Conservation (phyloP, 2,888 invertebrate species). For the Melolontha melolontha region DNA sequence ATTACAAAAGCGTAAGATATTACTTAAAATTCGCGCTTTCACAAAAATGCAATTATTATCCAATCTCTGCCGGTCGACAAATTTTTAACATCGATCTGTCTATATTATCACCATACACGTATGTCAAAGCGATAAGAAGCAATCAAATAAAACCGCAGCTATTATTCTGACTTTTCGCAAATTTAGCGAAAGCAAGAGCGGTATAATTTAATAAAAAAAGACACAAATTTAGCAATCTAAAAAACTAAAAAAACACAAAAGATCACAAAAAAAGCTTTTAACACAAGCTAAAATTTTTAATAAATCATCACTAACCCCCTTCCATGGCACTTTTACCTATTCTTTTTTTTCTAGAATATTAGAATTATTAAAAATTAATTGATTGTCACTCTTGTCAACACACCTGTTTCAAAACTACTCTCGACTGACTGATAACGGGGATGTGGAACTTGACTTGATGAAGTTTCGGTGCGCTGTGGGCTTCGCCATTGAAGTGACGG, state of each 20-base stretch:
- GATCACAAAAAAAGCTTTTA: slow-evolving; percentile 2
- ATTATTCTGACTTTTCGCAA: no score
- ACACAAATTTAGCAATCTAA: not conserved
- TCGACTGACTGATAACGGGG: slow-evolving; percentile 1
- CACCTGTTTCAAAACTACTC: slow-evolving; percentile 24
- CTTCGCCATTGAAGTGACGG: slow-evolving; percentile 13
- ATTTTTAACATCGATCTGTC: not conserved
- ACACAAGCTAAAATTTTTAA: slow-evolving; percentile 6
- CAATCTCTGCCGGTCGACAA: not conserved
- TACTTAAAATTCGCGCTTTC: not conserved
- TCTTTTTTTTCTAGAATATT: not conserved
- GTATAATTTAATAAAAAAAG: not conserved
- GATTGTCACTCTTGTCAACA: slow-evolving; percentile 1
- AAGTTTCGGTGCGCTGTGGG: slow-evolving; percentile 25
- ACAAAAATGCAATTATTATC: slow-evolving; percentile 1
- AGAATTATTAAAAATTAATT: not conserved
- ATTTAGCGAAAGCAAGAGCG: not conserved
- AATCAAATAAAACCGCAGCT: no score
- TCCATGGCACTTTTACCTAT: slow-evolving; percentile 16
- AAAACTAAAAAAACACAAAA: slow-evolving; percentile 13
- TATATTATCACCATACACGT: not conserved
- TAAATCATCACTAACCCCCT: slow-evolving; percentile 35
- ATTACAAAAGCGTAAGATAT: not conserved
- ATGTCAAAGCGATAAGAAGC: no score
- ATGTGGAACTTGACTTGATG: slow-evolving; percentile 10